phyloP scores from a whole-genome alignment of 2,113 vertebrate genomes.

The Pyrgilauda ruficollis region DNA sequence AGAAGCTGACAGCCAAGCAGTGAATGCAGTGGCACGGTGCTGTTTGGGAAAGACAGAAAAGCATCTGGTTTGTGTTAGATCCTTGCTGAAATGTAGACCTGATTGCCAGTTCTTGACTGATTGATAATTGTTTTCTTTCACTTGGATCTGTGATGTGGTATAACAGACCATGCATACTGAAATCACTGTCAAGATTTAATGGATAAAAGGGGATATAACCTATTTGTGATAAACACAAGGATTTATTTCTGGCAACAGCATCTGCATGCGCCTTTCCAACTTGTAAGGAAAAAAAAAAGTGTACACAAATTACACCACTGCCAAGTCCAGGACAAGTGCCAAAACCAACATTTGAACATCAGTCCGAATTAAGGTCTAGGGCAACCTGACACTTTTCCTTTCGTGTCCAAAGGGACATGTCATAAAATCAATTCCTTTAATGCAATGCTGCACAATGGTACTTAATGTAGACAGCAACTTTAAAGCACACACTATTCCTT shows the following conservation, averaged over 20 bases:
- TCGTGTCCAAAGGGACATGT: neutral
- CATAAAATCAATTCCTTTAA: neutral
- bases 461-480: neutral
- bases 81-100: neutral
- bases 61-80: neutral
- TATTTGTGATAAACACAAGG: neutral
- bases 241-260: neutral
- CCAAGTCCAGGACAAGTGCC: neutral
- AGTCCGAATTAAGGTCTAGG: neutral
- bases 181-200: neutral
- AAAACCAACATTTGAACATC: neutral
- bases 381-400: neutral
- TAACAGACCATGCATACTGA: neutral
- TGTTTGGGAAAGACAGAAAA: neutral
- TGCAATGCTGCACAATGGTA: neutral
- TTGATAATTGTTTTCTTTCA: neutral
- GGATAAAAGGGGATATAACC: neutral
- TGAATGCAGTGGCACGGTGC: neutral
- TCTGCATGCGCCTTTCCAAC: neutral
- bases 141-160: neutral
- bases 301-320: neutral
- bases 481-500: neutral
- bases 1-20: neutral
- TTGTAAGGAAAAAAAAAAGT: neutral
- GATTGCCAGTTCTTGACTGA: neutral